Evolutionary conservation across 2,888 invertebrate genomes (phyloP).

Genomic region (Cerastoderma edule): DNA sequence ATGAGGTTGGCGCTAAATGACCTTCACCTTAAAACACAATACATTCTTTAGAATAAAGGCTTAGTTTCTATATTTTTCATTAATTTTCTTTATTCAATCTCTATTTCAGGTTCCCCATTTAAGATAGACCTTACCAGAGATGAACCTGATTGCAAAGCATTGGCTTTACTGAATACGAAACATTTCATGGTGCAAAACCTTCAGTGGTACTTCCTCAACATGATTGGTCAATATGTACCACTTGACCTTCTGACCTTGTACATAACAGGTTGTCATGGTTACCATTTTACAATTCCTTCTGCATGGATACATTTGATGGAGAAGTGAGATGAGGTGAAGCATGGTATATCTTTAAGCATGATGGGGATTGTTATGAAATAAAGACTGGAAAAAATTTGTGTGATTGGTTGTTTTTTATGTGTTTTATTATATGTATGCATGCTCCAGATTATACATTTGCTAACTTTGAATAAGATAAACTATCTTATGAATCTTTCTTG

Average conservation of each 20-base stretch:
- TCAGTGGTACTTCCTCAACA: constrained; percentile 74
- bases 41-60: not conserved
- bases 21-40: not conserved
- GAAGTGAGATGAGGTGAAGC: no score
- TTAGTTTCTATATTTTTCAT: not conserved
- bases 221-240: constrained; percentile 69
- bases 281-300: no score
- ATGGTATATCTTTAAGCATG: no score
- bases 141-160: constrained; percentile 40
- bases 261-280: constrained; percentile 74
- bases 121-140: constrained; percentile 70
- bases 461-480: no score
- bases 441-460: no score
- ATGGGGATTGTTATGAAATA: no score
- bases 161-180: constrained; percentile 49
- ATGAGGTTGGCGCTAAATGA: no score
- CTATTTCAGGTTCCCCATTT: constrained; percentile 74
- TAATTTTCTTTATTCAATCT: not conserved
- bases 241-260: constrained; percentile 67
- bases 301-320: no score
- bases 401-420: no score
- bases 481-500: no score
- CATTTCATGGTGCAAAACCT: constrained; percentile 59
- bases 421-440: no score
- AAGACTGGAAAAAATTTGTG: no score